A percentile compares a stretch with the other conserved stretches of the same genome.
phyloP scores from a whole-genome alignment of 2,113 vertebrate species.

The Pao palembangensis region DNA sequence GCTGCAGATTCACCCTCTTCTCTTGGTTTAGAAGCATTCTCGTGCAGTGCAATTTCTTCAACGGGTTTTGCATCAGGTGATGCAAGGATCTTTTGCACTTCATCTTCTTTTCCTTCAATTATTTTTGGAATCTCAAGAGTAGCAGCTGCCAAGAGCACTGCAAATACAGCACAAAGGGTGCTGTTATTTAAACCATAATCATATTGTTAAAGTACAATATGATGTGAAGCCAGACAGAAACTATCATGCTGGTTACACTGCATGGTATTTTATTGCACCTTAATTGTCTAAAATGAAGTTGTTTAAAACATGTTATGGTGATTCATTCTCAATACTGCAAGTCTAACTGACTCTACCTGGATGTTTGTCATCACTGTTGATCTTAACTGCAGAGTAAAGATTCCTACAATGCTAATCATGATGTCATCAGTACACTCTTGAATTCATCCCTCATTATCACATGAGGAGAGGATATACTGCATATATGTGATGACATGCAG shows the following conservation, averaged over 20 bases:
- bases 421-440: background rate
- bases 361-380: no score
- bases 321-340: no score
- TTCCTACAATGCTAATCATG: no score
- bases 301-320: no score
- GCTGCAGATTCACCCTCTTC: background rate
- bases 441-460: background rate
- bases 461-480: no score
- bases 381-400: no score
- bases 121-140: constrained; percentile 23
- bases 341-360: no score
- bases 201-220: background rate
- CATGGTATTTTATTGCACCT: no score
- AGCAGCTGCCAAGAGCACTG: constrained; percentile 63
- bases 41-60: constrained; percentile 6
- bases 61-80: constrained; percentile 5
- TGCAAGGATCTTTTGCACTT: background rate
- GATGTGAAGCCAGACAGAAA: no score
- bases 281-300: no score
- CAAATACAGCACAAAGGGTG: constrained; percentile 62
- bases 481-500: constrained; percentile 10
- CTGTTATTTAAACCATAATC: background rate
- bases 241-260: no score
- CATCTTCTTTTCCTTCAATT: constrained; percentile 11
- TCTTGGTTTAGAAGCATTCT: background rate